Evolutionary conservation across 2,113 vertebrate species (phyloP), one percentile per base, ranked within the genome.

Genomic region (Euleptes europaea): DNA sequence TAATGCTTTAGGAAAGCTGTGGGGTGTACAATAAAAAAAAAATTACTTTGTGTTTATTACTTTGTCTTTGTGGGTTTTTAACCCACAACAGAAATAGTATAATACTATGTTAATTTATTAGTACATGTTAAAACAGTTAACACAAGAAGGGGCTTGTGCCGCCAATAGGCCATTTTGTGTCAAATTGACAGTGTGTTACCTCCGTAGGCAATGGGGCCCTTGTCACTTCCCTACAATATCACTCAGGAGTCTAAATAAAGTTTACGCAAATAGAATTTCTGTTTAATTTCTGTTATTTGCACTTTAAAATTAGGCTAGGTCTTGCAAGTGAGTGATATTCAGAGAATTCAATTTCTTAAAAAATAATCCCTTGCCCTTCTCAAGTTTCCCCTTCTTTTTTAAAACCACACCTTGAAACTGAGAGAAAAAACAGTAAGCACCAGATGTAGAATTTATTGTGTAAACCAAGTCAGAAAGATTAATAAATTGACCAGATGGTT

Each of bases 61-160:
- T 91, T 92, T 93, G 84, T 91, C 82, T 35, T 83, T 89, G n/a
- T n/a, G n/a, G n/a, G 84, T 71, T 92, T 93, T 89, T 93, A 94
- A 91, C 89, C 87, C 82, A 23, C 91, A 91, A 78, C 90, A 92
- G 92, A 87, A 89, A 92, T 44, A 74, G 87, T 83, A 84, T 89
- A 92, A 86, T 54, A 88, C 89, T 89, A 51, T 83, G 86, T 84
- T 88, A 88, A 94, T 94, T 91, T 86, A 88, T 91, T 74, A 78
- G 17, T 80, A 72, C 1, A 90, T 0, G 74, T 86, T 60, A 90
- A 87, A 91, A 80, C 88, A 84, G 86, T 85, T 82, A n/a, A 91
- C 86, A 0, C n/a, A 51, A 90, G 88, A 47, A 80, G 9, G 0
- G 17, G 1, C 78, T 82, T 90, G 4, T 0, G 85, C 80, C 0